A percentile compares a stretch with the other conserved stretches of the same genome.
Evolutionary conservation across 2,888 invertebrate species (phyloP).

Genomic region (Amphimallon solstitiale): DNA sequence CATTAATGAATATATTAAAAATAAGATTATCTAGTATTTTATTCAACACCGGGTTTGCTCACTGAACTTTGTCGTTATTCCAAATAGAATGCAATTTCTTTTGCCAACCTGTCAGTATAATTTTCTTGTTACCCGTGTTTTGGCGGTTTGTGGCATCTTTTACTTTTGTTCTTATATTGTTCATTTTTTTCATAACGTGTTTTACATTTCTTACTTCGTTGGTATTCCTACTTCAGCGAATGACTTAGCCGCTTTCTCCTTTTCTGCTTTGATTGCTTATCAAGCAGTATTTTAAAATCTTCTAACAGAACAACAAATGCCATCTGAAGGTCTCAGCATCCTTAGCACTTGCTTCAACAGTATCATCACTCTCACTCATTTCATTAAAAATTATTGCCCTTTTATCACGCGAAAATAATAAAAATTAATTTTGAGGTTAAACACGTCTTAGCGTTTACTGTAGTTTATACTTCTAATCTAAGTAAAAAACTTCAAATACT

Average conservation of each 20-base stretch:
- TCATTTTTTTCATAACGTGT: conserved; percentile 14
- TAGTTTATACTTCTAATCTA: too few relatives aligned
- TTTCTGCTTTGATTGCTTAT: neutral
- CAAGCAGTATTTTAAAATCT: conserved; percentile 1
- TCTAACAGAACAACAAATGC: neutral
- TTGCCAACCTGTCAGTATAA: conserved; percentile 29
- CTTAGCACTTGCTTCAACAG: neutral
- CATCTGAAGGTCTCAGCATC: neutral
- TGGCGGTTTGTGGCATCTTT: conserved; percentile 17
- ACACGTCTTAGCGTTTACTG: too few relatives aligned
- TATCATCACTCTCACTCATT: conserved; percentile 2
- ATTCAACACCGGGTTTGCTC: conserved; percentile 20
- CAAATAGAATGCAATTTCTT: conserved; percentile 29
- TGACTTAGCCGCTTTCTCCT: conserved; percentile 3
- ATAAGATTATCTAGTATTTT: conserved; percentile 19
- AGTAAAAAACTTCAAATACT: too few relatives aligned
- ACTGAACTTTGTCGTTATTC: conserved; percentile 18
- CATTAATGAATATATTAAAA: conserved; percentile 4
- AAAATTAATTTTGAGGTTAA: too few relatives aligned
- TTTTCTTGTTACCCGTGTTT: conserved; percentile 23
- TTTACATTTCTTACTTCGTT: too few relatives aligned
- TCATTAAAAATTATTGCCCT: too few relatives aligned
- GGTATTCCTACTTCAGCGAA: conserved; percentile 5
- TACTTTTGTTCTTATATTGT: conserved; percentile 23
- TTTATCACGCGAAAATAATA: too few relatives aligned